phyloP scores from a whole-genome alignment of 2,888 invertebrate genomes.

The Plebejus anna region DNA sequence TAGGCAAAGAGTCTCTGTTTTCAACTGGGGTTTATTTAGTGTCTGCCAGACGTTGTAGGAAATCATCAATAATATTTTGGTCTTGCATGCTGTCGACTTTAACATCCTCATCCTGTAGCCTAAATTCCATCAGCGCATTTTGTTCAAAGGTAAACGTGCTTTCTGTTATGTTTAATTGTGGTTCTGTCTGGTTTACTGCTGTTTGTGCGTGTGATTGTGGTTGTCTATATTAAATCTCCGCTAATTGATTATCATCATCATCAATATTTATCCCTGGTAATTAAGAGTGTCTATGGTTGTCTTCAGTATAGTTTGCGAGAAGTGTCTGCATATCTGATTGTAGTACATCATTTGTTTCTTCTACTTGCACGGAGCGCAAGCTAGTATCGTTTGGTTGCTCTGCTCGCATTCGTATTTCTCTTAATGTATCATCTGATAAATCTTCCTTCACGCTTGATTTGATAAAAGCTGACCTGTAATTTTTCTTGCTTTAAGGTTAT shows the following conservation, averaged over 20 bases:
- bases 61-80: neutral
- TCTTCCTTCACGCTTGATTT: constrained; percentile 4
- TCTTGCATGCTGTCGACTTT: neutral
- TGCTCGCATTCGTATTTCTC: neutral
- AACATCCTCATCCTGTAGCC: neutral
- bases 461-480: neutral
- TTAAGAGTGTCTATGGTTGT: too few species aligned
- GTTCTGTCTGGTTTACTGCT: too few species aligned
- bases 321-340: too few species aligned
- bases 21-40: neutral
- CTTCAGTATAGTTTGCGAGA: too few species aligned
- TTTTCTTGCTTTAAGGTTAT: neutral
- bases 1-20: constrained; percentile 24
- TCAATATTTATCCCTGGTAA: too few species aligned
- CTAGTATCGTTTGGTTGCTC: neutral
- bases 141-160: too few species aligned
- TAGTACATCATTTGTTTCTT: neutral
- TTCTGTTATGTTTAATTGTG: too few species aligned
- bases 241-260: too few species aligned
- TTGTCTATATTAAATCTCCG: too few species aligned
- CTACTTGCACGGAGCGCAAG: neutral
- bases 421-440: neutral
- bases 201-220: too few species aligned
- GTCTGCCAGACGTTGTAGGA: neutral
- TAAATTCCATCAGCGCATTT: too few species aligned